Conservation (phyloP, 2,113 vertebrate species). For the Indicator indicator region DNA sequence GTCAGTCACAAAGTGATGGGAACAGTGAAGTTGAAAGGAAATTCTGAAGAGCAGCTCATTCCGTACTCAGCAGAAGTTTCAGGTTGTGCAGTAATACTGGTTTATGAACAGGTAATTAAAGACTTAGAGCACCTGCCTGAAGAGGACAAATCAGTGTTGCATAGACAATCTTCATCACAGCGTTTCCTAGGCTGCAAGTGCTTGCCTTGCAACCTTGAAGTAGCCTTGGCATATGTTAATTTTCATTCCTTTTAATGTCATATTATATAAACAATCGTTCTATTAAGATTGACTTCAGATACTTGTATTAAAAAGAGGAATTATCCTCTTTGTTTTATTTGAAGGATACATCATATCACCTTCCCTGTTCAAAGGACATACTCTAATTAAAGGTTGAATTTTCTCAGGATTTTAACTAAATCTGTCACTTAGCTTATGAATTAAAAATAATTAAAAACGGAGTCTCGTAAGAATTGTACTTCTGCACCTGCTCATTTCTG, state of each 20-base stretch:
- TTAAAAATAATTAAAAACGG: conserved; percentile 60
- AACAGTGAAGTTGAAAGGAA: not conserved
- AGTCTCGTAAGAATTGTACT: conserved; percentile 25
- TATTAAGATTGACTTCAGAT: conserved; percentile 25
- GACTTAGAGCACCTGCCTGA: not conserved
- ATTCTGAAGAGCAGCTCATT: not conserved
- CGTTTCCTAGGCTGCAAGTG: not conserved
- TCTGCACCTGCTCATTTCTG: conserved; percentile 15
- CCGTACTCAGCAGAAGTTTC: not conserved
- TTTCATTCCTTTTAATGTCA: conserved; percentile 34
- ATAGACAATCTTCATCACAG: not conserved
- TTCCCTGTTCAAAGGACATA: not conserved
- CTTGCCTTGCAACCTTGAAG: conserved; percentile 17
- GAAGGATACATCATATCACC: conserved; percentile 22
- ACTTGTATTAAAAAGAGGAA: conserved; percentile 21
- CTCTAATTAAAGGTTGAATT: conserved; percentile 53
- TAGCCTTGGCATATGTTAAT: conserved; percentile 41
- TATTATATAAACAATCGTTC: conserved; percentile 6
- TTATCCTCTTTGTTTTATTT: conserved; percentile 31
- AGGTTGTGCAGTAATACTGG: not conserved
- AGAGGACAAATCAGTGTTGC: conserved; percentile 2
- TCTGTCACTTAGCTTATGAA: conserved; percentile 56
- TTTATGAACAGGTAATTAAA: conserved; percentile 7
- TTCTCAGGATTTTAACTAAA: conserved; percentile 58
- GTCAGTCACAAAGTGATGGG: not conserved